phyloP scores from a whole-genome alignment of 2,113 vertebrate species.

The Trachemys scripta region DNA sequence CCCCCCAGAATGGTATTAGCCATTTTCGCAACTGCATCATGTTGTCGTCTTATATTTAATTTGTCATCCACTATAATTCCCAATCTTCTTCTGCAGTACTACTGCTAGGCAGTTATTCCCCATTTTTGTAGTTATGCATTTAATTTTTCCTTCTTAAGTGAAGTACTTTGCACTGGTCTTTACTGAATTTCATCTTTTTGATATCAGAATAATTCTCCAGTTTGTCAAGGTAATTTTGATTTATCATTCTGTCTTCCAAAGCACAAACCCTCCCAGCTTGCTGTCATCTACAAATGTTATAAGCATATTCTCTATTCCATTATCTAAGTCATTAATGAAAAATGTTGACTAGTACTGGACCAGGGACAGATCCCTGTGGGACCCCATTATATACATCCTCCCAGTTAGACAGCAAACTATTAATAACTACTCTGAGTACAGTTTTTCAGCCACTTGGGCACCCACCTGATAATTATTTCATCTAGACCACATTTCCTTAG shows the following conservation, averaged over 20 bases:
- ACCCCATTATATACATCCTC: neutral
- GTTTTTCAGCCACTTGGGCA: neutral
- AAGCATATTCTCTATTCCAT: neutral
- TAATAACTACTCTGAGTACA: neutral
- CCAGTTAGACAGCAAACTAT: neutral
- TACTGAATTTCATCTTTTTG: neutral
- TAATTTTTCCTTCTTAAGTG: neutral
- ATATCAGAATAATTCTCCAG: neutral
- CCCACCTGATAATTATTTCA: neutral
- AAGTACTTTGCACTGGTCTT: neutral
- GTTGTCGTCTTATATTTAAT: neutral
- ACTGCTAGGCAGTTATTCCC: neutral
- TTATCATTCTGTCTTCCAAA: neutral
- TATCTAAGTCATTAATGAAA: neutral
- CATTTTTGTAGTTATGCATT: neutral
- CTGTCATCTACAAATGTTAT: neutral
- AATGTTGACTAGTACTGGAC: neutral
- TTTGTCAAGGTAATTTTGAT: neutral
- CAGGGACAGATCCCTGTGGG: neutral
- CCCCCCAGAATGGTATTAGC: too few relatives aligned
- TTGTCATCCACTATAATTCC: neutral
- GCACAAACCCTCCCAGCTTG: neutral
- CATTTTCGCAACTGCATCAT: neutral
- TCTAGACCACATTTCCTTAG: neutral
- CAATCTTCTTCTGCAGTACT: neutral